A percentile compares a stretch with the other conserved stretches of the same genome.
Conservation (phyloP, 2,797 vertebrate genomes). For the Microchirus variegatus region DNA sequence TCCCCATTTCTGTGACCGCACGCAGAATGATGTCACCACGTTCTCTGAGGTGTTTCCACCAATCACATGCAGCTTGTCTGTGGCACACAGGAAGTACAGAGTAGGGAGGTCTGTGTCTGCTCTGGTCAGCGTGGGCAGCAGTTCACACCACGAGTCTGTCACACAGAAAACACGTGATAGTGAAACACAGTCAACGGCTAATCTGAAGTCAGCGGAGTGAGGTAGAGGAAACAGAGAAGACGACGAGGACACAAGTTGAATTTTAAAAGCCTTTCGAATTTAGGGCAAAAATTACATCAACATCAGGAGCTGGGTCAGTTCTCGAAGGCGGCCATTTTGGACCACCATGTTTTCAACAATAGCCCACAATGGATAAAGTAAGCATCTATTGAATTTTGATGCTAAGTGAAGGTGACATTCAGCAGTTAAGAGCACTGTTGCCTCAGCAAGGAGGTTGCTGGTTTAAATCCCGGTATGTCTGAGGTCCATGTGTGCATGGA, state of each 20-base stretch:
- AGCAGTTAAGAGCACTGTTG: too few species aligned
- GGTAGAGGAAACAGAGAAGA: background rate
- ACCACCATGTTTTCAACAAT: too few species aligned
- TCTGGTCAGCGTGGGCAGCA: slow-evolving; percentile 82
- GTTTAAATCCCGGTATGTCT: too few species aligned
- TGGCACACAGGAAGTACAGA: slow-evolving; percentile 82
- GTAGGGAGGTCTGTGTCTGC: slow-evolving; percentile 75
- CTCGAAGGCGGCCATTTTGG: too few species aligned
- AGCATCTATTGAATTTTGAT: too few species aligned
- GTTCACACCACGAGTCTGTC: slow-evolving; percentile 82
- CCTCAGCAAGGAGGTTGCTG: too few species aligned
- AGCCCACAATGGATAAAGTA: too few species aligned
- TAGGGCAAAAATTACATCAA: too few species aligned
- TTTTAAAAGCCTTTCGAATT: too few species aligned
- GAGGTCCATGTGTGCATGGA: too few species aligned
- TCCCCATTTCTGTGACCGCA: slow-evolving; percentile 75
- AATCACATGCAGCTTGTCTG: slow-evolving; percentile 79
- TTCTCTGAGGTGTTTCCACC: slow-evolving; percentile 80
- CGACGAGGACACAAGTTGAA: background rate
- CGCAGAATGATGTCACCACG: slow-evolving; percentile 78
- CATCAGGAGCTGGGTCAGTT: too few species aligned
- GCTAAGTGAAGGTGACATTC: too few species aligned
- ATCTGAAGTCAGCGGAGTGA: background rate
- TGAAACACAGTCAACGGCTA: background rate
- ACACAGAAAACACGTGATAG: slow-evolving; percentile 9